These are phyloP conservation scores for Amblyornis subalaris DNA, from an alignment of 2,113 vertebrate species.

Conservation along the genomic window DNA sequence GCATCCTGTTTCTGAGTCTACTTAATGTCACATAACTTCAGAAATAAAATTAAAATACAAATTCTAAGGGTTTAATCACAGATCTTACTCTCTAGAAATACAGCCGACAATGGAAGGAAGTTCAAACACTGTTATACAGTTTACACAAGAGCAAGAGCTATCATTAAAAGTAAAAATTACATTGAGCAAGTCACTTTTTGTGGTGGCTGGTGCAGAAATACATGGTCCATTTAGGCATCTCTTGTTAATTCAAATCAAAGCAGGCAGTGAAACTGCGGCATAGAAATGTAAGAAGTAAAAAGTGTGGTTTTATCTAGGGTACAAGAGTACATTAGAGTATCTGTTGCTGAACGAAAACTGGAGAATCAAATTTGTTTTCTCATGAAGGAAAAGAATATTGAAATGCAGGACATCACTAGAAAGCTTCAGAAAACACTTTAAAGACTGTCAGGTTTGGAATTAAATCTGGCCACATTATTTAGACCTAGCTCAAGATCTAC, in stretches of 20 bases:
- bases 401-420: neutral
- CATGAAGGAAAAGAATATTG: neutral
- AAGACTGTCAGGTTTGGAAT: neutral
- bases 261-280: neutral
- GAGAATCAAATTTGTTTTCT: neutral
- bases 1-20: neutral
- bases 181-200: neutral
- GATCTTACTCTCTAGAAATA: neutral
- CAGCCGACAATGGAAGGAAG: neutral
- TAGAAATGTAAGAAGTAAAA: neutral
- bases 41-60: neutral
- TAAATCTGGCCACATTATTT: neutral
- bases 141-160: neutral
- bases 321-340: neutral
- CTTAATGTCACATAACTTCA: neutral
- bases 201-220: neutral
- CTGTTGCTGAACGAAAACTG: neutral
- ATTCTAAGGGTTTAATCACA: neutral
- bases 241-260: neutral
- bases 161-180: neutral
- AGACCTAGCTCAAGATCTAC: neutral
- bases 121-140: neutral
- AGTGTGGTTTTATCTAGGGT: neutral
- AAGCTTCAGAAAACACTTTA: neutral
- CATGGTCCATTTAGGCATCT: neutral